These are phyloP conservation scores for Echinops telfairi DNA, from an alignment of 2,113 vertebrate genomes.

Conservation along the genomic window DNA sequence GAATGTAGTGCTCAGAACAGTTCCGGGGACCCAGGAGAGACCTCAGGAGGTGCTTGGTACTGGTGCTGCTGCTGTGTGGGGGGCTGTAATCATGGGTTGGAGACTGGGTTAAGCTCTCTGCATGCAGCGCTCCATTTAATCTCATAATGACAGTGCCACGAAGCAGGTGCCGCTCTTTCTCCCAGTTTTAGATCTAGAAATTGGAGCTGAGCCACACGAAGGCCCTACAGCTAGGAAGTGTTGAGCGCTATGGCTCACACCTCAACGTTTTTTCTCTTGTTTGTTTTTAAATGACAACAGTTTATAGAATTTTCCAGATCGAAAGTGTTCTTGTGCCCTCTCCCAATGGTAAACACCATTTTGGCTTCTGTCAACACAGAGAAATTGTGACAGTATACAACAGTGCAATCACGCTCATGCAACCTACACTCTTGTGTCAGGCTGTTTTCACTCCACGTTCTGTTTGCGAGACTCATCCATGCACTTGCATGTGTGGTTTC, in stretches of 20 bases:
- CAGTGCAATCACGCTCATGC: neutral
- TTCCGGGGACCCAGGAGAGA: neutral
- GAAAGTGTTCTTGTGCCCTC: neutral
- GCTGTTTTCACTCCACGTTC: neutral
- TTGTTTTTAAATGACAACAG: neutral
- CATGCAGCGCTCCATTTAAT: neutral
- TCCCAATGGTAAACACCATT: neutral
- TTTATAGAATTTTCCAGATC: neutral
- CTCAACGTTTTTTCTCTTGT: neutral
- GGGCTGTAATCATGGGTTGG: neutral
- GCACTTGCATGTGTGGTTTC: neutral
- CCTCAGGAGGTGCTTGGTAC: neutral
- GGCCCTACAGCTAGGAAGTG: neutral
- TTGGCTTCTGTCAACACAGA: neutral
- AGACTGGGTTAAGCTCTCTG: neutral
- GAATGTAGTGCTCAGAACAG: neutral
- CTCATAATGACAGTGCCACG: neutral
- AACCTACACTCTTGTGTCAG: neutral
- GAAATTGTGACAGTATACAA: neutral
- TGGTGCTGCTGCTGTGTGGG: fast-evolving
- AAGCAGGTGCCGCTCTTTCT: neutral
- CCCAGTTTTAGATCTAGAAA: neutral
- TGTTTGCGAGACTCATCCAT: constrained; percentile 3
- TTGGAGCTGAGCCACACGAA: neutral
- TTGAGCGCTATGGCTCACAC: neutral